phyloP scores from a whole-genome alignment of 1,140 invertebrate genomes.

The Drosophila eugracilis region DNA sequence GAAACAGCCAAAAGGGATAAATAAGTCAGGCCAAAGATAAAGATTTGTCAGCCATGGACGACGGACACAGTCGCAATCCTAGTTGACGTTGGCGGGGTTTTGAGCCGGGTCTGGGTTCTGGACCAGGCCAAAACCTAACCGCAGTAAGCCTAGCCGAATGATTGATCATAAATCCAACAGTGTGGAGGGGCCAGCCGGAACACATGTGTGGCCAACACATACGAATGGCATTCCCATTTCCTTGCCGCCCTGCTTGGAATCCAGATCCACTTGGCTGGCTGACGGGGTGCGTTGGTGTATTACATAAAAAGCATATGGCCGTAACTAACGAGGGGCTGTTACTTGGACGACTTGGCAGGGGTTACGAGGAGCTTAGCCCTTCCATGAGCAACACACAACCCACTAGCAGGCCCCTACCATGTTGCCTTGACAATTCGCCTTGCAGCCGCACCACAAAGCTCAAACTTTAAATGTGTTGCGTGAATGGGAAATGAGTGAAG shows the following conservation, averaged over 20 bases:
- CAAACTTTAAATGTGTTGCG: constrained; percentile 54
- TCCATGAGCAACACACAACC: constrained; percentile 3
- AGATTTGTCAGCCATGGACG: constrained; percentile 63
- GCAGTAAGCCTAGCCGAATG: constrained; percentile 72
- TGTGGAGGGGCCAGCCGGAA: constrained; percentile 30
- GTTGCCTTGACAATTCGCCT: constrained; percentile 71
- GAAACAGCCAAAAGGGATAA: constrained; percentile 78
- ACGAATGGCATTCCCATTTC: constrained; percentile 10
- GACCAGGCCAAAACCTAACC: constrained; percentile 51
- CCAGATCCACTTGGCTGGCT: neutral
- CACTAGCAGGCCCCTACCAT: constrained; percentile 9
- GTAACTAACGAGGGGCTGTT: constrained; percentile 80
- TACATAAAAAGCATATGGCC: constrained; percentile 81
- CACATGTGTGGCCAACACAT: constrained; percentile 50
- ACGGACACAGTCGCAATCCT: constrained; percentile 7
- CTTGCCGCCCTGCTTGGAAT: neutral
- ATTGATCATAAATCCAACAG: constrained; percentile 75
- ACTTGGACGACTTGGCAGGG: constrained; percentile 53
- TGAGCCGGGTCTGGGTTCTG: neutral
- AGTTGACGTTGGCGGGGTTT: neutral
- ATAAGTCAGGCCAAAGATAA: constrained; percentile 79
- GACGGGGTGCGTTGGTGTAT: constrained; percentile 35
- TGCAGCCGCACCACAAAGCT: constrained; percentile 42
- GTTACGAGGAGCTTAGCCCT: constrained; percentile 48
- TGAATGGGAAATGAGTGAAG: constrained; percentile 26